Base-by-base conservation (phyloP, 2,113 vertebrate species). In the Centropristis striata region DNA sequence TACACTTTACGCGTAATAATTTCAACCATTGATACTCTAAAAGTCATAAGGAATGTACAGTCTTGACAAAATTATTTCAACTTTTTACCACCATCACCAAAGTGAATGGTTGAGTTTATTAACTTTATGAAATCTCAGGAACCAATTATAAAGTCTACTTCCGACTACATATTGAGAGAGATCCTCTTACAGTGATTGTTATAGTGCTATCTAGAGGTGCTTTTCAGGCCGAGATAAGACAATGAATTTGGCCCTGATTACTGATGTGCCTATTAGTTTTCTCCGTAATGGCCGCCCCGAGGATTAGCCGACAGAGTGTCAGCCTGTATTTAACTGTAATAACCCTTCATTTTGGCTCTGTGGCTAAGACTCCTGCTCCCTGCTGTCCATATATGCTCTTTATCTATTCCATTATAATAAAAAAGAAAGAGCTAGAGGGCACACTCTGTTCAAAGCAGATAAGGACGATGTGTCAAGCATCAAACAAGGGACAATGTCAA, bases 281-380 rank as follows among this genome's bases (percentile, higher is more conserved):
- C 67, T 76, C 41, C 0, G 7, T 83, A 86, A 91, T 85, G 65
- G 75, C 75, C n/a, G 36, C 89, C 80, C 61, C 1, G 54, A 85
- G 80, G 89, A 90, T 90, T 89, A 92, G 78, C 59, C 16, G 47
- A 58, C 65, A 82, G 78, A 78, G 63, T 87, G 80, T 87, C 86
- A 76, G 84, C 69, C 82, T 86, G 83, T 86, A 79, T 87, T 89
- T 88, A 88, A 87, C 81, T 71, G 69, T 84, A 91, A 90, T 87
- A 91, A 87, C 79, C 77, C 79, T 80, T 80, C 80, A 88, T 88
- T 92, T 92, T 81, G 73, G 59, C 58, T 83, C 69, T 58, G 59
- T 51, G 46, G 54, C 54, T 76, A 42, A 83, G 76, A 76, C 76
- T 81, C 75, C 61, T 69, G 73, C 85, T 87, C 69, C 67, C 42